These are phyloP conservation scores for Barypeithes pellucidus DNA, from an alignment of 2,888 invertebrate genomes.

Conservation along the genomic window DNA sequence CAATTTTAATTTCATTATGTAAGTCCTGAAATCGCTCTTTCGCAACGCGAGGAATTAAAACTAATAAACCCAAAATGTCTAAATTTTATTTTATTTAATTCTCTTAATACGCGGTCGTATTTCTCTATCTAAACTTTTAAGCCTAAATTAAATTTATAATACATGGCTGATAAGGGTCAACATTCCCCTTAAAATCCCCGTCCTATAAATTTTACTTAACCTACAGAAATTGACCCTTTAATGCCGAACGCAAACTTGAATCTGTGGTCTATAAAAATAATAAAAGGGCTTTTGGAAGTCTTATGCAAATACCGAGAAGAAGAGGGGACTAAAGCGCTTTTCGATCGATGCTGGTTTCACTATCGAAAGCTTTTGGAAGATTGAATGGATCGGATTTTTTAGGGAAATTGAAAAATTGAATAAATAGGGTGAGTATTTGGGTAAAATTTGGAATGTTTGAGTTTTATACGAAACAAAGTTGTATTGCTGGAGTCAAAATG, in stretches of 20 bases:
- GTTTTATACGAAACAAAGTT: no score
- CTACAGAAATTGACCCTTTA: slow-evolving; percentile 40
- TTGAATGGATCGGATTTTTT: slow-evolving; percentile 42
- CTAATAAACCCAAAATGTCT: background rate
- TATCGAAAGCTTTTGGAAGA: slow-evolving; percentile 44
- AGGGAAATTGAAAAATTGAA: slow-evolving; percentile 47
- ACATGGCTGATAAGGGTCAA: slow-evolving; percentile 31
- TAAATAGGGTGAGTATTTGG: slow-evolving; percentile 22
- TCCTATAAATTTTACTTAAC: slow-evolving; percentile 44
- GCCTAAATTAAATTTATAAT: slow-evolving; percentile 31
- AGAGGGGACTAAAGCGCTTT: slow-evolving; percentile 39
- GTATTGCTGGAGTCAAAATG: no score
- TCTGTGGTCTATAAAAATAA: slow-evolving; percentile 53
- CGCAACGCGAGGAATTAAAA: no score
- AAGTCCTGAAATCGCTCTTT: no score
- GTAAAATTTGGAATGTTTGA: slow-evolving; percentile 4
- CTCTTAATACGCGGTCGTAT: background rate
- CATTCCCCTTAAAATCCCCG: slow-evolving; percentile 20
- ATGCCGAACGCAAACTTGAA: slow-evolving; percentile 42
- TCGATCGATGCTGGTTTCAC: slow-evolving; percentile 45
- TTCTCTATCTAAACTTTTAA: slow-evolving; percentile 17
- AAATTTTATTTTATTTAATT: background rate
- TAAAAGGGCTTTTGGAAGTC: slow-evolving; percentile 48
- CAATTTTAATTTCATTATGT: no score
- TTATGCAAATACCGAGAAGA: slow-evolving; percentile 47